Percentiles rank a stretch among this genome's conserved stretches.
Evolutionary conservation across 2,797 vertebrate genomes (phyloP).

Genomic region (Eurystomus glaucurus): DNA sequence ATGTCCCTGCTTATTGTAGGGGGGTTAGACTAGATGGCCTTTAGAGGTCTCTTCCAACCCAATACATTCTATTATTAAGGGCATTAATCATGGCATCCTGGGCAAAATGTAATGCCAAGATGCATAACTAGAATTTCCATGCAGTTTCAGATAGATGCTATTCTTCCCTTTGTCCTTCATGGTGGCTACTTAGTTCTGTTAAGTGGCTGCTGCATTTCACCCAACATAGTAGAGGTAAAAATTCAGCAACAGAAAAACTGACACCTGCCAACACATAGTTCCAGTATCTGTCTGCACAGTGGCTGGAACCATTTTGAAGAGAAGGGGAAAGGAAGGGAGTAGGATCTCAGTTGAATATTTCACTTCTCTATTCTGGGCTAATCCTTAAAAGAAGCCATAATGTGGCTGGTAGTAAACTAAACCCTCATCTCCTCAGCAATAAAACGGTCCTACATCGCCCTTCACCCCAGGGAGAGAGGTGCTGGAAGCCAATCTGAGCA

Average conservation of each 20-base stretch:
- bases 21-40: no score
- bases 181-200: background rate
- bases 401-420: background rate
- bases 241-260: background rate
- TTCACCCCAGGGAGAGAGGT: background rate
- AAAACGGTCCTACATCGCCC: background rate
- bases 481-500: background rate
- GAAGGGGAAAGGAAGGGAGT: background rate
- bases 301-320: background rate
- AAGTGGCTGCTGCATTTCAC: background rate
- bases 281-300: background rate
- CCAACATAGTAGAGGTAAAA: background rate
- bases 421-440: background rate
- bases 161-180: background rate
- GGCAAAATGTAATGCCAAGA: background rate
- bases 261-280: rapidly evolving
- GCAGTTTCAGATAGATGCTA: background rate
- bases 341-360: background rate
- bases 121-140: background rate
- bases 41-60: no score
- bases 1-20: no score
- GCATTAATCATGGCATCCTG: background rate
- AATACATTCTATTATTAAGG: background rate
- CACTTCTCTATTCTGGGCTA: background rate
- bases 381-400: background rate